These are phyloP conservation scores for Acyrthosiphon pisum DNA, from an alignment of 1,140 invertebrate genomes.

Conservation along the genomic window DNA sequence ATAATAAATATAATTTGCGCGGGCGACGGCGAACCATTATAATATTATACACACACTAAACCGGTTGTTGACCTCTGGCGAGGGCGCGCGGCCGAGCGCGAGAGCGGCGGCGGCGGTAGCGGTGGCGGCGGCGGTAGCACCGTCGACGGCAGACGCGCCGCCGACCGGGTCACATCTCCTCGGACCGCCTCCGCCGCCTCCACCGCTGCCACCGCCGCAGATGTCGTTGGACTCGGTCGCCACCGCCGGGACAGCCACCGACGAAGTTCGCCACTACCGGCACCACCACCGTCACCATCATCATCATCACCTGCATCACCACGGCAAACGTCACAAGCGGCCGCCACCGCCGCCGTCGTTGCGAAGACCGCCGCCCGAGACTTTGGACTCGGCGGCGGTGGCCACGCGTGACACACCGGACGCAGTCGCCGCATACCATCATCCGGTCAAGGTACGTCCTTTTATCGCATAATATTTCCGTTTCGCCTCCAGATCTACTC, in stretches of 20 bases:
- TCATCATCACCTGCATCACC: conserved; percentile 58
- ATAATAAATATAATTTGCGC: not conserved
- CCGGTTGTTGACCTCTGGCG: conserved; percentile 54
- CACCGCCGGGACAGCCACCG: not conserved
- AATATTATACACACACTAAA: conserved; percentile 25
- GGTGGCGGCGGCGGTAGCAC: not conserved
- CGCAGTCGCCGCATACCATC: not conserved
- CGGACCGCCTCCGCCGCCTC: not conserved
- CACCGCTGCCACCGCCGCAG: not conserved
- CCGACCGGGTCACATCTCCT: conserved; percentile 16
- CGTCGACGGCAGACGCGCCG: conserved; percentile 20
- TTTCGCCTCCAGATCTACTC: too few relatives aligned
- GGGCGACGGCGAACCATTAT: not conserved
- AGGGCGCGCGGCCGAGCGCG: not conserved
- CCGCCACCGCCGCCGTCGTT: conserved; percentile 20
- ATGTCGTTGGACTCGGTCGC: conserved; percentile 49
- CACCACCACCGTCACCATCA: not conserved
- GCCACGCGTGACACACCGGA: too few relatives aligned
- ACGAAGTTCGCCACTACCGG: not conserved
- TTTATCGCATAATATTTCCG: not conserved
- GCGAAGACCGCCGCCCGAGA: not conserved
- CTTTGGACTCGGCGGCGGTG: not conserved
- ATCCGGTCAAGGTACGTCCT: conserved; percentile 37
- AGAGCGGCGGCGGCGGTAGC: not conserved
- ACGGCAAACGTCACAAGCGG: conserved; percentile 44